Percentiles rank a stretch among this genome's conserved stretches.
Conservation (phyloP, 2,797 vertebrate genomes). For the Gallinago nigripennis region DNA sequence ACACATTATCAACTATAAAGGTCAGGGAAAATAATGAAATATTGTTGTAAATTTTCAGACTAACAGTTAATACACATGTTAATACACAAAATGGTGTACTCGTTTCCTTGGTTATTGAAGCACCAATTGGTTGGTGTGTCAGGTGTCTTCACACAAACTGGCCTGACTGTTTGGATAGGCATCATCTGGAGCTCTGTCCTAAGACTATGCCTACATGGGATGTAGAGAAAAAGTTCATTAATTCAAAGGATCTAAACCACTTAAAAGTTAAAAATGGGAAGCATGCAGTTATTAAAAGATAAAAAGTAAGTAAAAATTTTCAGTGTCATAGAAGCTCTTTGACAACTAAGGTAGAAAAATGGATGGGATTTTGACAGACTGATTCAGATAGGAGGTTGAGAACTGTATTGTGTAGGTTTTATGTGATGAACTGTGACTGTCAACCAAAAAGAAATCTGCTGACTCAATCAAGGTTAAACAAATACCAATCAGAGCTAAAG, state of each 20-base stretch:
- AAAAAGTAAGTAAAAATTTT: background rate
- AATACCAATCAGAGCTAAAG: background rate
- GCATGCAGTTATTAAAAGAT: background rate
- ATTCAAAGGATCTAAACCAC: background rate
- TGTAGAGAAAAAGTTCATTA: background rate
- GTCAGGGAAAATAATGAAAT: background rate
- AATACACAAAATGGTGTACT: background rate
- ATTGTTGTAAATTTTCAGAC: background rate
- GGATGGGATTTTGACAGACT: background rate
- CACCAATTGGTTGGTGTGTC: background rate
- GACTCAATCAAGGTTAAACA: background rate
- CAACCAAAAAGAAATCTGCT: background rate
- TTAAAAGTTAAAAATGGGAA: background rate
- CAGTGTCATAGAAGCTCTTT: background rate
- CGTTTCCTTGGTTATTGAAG: background rate
- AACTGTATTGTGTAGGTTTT: background rate
- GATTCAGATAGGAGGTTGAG: background rate
- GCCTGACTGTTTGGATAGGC: background rate
- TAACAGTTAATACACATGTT: background rate
- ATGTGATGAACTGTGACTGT: background rate
- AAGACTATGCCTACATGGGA: background rate
- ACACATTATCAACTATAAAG: background rate
- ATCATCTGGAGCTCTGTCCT: background rate
- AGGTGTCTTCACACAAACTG: background rate
- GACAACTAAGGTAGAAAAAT: background rate